Evolutionary conservation across 53 echinoderm and acorn worm genomes (phyloP).

Genomic region (Hippasteria phrygiana): DNA sequence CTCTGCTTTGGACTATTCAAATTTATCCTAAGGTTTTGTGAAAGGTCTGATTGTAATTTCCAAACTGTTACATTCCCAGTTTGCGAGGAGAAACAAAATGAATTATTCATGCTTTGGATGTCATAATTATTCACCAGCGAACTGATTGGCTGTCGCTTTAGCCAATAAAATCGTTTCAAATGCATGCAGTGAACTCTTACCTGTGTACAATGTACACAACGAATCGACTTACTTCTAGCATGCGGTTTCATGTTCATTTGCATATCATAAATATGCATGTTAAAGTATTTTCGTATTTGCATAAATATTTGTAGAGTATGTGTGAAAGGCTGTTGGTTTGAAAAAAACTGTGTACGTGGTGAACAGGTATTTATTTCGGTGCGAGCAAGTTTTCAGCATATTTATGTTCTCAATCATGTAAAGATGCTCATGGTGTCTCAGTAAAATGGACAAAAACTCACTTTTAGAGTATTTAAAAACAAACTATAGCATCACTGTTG

Average conservation of each 20-base stretch:
- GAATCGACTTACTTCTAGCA: not conserved
- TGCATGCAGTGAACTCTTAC: slow-evolving; percentile 7
- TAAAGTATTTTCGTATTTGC: slow-evolving; percentile 25
- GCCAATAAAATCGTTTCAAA: slow-evolving; percentile 18
- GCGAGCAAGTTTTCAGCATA: slow-evolving; percentile 29
- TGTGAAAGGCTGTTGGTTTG: slow-evolving; percentile 2
- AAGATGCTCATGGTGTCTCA: slow-evolving; percentile 4
- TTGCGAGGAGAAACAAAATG: not conserved
- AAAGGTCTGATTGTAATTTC: not conserved
- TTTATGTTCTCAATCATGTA: slow-evolving; percentile 59
- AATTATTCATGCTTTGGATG: slow-evolving; percentile 9
- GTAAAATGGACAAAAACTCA: slow-evolving; percentile 18
- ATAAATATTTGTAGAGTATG: slow-evolving; percentile 46
- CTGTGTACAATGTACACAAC: not conserved
- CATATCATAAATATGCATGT: slow-evolving; percentile 60
- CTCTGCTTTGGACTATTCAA: too few species aligned
- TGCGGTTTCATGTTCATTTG: slow-evolving; percentile 31
- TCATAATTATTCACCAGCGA: slow-evolving; percentile 33
- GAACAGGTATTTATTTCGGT: slow-evolving; percentile 49
- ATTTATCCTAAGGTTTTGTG: too few species aligned
- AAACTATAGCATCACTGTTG: slow-evolving; percentile 17
- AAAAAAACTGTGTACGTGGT: not conserved
- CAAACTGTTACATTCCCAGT: not conserved
- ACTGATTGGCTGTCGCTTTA: not conserved
- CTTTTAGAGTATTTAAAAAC: slow-evolving; percentile 61